Base-by-base conservation (phyloP, 2,113 vertebrate species). In the Chunga burmeisteri region DNA sequence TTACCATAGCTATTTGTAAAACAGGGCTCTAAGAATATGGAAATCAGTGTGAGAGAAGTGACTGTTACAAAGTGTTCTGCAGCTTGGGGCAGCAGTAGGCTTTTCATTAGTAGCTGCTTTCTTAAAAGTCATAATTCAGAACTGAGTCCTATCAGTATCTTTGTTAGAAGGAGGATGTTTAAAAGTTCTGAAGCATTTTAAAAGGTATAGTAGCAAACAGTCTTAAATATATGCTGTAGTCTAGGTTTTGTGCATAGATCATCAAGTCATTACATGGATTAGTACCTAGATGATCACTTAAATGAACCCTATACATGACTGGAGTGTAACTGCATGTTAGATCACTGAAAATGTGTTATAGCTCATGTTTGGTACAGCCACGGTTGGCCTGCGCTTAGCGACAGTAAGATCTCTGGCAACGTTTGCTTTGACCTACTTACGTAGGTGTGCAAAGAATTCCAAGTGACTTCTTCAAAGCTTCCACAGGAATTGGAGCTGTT, bases 1-100 rank as follows among this genome's bases (percentile, higher is more conserved):
- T 87, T 74, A 25, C 12, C 8, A 13, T 7, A 46, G 36, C 7
- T 44, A 11, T 73, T 73, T 84, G 72, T 87, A n/a, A 59, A 94
- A 16, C 3, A 5, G 38, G 34, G 25, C 13, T 74, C 27, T 30
- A 62, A 58, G 56, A 85, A 73, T 29, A 44, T 52, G 34, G 36
- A 84, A 81, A 52, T 56, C 6, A 4, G 23, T 2, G 15, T 40
- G 49, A 80, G 70, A n/a, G 25, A 84, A 29, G 20, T n/a, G 56
- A 55, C 26, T 15, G 11, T 29, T 63, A 12, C 0, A 3, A 63
- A 68, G 15, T 42, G 38, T 67, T 94, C 32, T 20, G 10, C 44
- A 82, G 10, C 29, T 68, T 0, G 0, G 23, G 38, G 32, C 17
- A 47, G 38, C 9, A 2, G 16, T 21, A 30, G n/a, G 27, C 22